phyloP scores from a whole-genome alignment of 2,113 vertebrate genomes.

The Argyrosomus japonicus region DNA sequence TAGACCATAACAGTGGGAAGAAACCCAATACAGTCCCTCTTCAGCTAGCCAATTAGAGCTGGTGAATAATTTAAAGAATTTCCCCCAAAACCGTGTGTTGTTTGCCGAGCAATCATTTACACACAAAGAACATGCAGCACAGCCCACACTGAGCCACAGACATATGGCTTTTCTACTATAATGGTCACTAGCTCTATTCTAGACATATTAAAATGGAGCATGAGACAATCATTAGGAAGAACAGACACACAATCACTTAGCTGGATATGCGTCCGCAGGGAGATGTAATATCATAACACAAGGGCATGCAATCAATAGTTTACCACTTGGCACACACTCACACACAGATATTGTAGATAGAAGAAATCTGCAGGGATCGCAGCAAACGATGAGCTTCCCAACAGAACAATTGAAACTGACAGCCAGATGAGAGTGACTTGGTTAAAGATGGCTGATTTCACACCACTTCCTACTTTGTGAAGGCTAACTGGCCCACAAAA shows the following conservation, averaged over 20 bases:
- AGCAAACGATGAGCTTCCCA: conserved; percentile 23
- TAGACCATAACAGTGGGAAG: conserved; percentile 21
- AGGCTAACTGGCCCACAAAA: not conserved
- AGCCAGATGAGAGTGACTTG: not conserved
- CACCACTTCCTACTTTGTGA: not conserved
- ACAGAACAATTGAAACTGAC: conserved; percentile 18
- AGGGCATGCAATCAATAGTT: conserved; percentile 40
- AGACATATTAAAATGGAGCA: not conserved
- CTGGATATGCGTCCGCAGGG: conserved; percentile 21
- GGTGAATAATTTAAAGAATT: conserved; percentile 77
- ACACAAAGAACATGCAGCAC: conserved; percentile 19
- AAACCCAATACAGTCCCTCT: conserved; percentile 61
- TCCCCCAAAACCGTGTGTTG: conserved; percentile 57
- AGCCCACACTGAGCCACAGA: not conserved
- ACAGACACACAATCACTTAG: conserved; percentile 3
- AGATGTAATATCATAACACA: conserved; percentile 37
- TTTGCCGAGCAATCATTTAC: conserved; percentile 43
- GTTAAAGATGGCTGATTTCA: not conserved
- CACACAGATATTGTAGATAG: not conserved
- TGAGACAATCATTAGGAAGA: conserved; percentile 6
- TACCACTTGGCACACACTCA: conserved; percentile 15
- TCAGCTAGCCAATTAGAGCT: conserved; percentile 69
- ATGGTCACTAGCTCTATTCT: not conserved
- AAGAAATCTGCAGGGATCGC: not conserved
- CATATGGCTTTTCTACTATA: conserved; percentile 20